Percentiles rank a stretch among this genome's conserved stretches.
Conservation (phyloP, 2,113 vertebrate genomes). For the Rana temporaria region DNA sequence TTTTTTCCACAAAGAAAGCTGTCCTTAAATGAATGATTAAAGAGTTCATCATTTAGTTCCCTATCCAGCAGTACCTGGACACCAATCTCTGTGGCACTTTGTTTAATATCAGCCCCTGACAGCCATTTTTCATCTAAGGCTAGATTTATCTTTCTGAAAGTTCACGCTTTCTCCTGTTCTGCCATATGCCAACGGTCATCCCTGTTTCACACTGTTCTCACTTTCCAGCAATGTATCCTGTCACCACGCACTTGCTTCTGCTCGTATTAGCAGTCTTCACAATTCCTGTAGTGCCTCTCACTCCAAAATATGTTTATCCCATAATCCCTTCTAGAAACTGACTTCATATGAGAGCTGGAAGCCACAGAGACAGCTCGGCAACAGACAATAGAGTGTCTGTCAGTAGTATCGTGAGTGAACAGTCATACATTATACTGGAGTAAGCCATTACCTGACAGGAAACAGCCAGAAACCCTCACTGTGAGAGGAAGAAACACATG, state of each 20-base stretch:
- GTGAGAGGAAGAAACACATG: no score
- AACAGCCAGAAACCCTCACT: background rate
- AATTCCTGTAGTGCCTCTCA: slow-evolving; percentile 26
- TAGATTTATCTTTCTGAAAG: background rate
- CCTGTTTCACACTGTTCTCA: slow-evolving; percentile 26
- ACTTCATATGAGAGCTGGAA: slow-evolving; percentile 22
- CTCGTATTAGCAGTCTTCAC: slow-evolving; percentile 29
- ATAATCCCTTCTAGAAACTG: slow-evolving; percentile 30
- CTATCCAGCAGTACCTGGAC: no score
- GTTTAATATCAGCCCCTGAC: background rate
- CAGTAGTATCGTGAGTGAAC: background rate
- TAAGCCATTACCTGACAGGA: background rate
- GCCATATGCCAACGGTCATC: background rate
- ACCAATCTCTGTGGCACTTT: no score
- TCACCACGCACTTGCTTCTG: slow-evolving; percentile 20
- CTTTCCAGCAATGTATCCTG: slow-evolving; percentile 32
- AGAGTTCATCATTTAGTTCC: no score
- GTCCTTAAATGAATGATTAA: no score
- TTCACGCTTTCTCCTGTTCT: slow-evolving; percentile 31
- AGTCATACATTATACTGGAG: background rate
- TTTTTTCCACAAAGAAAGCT: no score
- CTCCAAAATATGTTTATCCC: slow-evolving; percentile 27
- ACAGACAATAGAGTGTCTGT: slow-evolving; percentile 11
- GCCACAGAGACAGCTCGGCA: slow-evolving; percentile 24
- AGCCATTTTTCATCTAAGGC: background rate